phyloP scores from a whole-genome alignment of 2,888 invertebrate species.

The Thumatha senex region DNA sequence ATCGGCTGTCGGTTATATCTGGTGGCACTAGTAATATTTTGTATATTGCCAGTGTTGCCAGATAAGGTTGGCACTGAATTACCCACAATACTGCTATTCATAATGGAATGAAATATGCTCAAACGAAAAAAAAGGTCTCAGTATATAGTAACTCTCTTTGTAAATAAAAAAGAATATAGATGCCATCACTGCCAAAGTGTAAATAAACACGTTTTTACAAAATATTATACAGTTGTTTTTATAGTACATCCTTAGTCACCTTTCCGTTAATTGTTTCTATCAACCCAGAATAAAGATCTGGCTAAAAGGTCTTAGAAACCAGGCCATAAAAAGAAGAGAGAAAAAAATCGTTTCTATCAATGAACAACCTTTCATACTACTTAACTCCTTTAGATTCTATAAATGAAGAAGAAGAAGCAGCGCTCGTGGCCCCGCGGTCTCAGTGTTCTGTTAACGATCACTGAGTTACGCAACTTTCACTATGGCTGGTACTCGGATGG shows the following conservation, averaged over 20 bases:
- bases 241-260: not conserved
- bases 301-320: too few relatives aligned
- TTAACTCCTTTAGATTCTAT: too few relatives aligned
- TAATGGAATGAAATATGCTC: slow-evolving; percentile 46
- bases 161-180: slow-evolving; percentile 61
- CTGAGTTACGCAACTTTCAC: too few relatives aligned
- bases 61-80: slow-evolving; percentile 37
- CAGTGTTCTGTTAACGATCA: too few relatives aligned
- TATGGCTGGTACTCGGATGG: too few relatives aligned
- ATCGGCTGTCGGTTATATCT: slow-evolving; percentile 38
- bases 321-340: too few relatives aligned
- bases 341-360: too few relatives aligned
- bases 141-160: slow-evolving; percentile 79
- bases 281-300: too few relatives aligned
- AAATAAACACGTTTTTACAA: slow-evolving; percentile 73
- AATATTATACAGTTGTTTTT: slow-evolving; percentile 22
- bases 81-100: slow-evolving; percentile 36
- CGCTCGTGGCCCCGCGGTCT: too few relatives aligned
- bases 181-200: slow-evolving; percentile 83
- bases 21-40: slow-evolving; percentile 34
- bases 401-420: too few relatives aligned
- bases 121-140: slow-evolving; percentile 72
- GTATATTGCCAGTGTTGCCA: slow-evolving; percentile 35
- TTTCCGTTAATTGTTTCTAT: too few relatives aligned
- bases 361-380: too few relatives aligned